Evolutionary conservation across 2,113 vertebrate species (phyloP), one percentile per base, ranked within the genome.

Genomic region (Phoenicopterus ruber): DNA sequence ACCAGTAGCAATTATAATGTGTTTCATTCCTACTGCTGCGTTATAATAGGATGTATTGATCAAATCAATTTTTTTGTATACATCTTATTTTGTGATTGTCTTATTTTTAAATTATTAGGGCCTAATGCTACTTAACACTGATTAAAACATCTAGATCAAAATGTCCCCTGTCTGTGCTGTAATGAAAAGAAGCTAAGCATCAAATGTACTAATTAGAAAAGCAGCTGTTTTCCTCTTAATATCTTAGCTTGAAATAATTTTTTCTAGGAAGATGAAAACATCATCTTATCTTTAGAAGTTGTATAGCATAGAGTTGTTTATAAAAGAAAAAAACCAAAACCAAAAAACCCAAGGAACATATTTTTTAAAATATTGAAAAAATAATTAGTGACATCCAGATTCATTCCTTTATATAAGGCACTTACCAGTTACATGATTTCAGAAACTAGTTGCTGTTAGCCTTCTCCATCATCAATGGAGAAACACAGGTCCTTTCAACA

Each of bases 151-250:
- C 25, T 80, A 87, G 73, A 96, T 89, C 69, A 94, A 94, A 94
- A 73, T 79, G 72, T 76, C 57, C 65, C 10, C 29, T 82, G 54
- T 57, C 74, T 90, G 38, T 71, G 54, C 65, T 71, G 28, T 71
- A 95, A 91, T 93, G 81, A 89, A 84, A 94, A 94, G 40, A 95
- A 84, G 38, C 34, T 93, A 85, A 79, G 84, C 63, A 86, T 92
- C 86, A 42, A 92, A 91, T 78, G 42, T 67, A 86, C 83, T 93
- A 86, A 92, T 96, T 84, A 94, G 44, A 82, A 87, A 96, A 85
- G 36, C 69, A 84, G 61, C 38, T 93, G 73, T 91, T 95, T 91
- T 89, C 65, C 80, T 93, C 29, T 55, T 94, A 88, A 82, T 95
- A 78, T 79, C 52, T 91, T 94, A 76, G 26, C 57, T 83, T 91